Conservation (phyloP, 2,797 vertebrate species). For the Falco novaeseelandiae region DNA sequence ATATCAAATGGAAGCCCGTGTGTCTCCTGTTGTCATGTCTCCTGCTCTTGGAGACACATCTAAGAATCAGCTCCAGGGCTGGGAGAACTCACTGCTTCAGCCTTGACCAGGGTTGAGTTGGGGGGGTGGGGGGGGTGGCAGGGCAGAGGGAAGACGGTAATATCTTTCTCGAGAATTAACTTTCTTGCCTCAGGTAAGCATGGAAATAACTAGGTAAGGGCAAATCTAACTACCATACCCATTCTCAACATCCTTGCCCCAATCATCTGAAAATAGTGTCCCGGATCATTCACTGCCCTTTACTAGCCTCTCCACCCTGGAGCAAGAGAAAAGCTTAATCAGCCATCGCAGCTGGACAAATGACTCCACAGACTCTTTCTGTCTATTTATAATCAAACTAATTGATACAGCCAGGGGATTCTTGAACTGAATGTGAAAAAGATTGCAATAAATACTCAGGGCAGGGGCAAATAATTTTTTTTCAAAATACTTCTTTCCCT, state of each 20-base stretch:
- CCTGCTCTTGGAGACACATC: background rate
- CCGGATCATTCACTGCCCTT: background rate
- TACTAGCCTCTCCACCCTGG: background rate
- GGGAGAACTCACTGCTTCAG: background rate
- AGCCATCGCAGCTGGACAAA: background rate
- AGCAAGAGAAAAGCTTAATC: background rate
- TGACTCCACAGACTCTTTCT: background rate
- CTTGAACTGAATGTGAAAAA: background rate
- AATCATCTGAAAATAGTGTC: background rate
- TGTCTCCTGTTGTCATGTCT: background rate
- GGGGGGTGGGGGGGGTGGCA: accelerated
- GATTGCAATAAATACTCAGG: background rate
- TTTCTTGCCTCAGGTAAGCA: background rate
- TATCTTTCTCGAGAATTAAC: background rate
- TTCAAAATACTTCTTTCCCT: background rate
- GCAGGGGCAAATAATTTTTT: accelerated
- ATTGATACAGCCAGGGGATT: background rate
- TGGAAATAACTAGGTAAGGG: background rate
- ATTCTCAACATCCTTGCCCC: background rate
- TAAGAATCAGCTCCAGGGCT: background rate
- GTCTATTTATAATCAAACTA: background rate
- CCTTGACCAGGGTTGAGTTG: background rate
- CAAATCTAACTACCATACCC: background rate
- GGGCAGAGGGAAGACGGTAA: background rate
- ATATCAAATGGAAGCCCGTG: background rate